phyloP scores from a whole-genome alignment of 2,797 vertebrate species.

The Tenualosa thibaudeaui region DNA sequence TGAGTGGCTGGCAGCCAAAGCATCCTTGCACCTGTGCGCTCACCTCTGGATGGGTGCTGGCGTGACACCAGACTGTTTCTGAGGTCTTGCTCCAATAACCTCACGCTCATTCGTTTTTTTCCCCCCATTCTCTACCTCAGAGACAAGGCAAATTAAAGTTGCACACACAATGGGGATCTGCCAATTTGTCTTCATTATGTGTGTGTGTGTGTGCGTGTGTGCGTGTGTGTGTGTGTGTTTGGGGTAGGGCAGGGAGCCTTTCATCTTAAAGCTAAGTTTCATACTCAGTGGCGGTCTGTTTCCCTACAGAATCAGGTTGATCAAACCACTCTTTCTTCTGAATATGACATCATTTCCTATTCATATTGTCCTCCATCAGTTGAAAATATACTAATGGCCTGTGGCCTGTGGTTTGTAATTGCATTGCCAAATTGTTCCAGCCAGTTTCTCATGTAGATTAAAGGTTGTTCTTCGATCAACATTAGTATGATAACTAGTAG shows the following conservation, averaged over 20 bases:
- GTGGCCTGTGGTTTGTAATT: conserved; percentile 12
- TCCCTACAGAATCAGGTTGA: background rate
- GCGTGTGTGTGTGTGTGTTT: conserved; percentile 22
- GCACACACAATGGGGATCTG: background rate
- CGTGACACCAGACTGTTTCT: background rate
- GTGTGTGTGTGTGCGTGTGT: conserved; percentile 24
- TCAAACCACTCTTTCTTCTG: conserved; percentile 9
- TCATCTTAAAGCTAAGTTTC: background rate
- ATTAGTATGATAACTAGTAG: background rate
- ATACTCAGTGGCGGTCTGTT: conserved; percentile 2
- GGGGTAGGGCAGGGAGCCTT: background rate
- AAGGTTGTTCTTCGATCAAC: background rate
- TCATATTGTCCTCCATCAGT: background rate
- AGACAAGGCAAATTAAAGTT: background rate
- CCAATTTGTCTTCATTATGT: background rate
- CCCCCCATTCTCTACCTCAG: background rate
- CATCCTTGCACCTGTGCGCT: background rate
- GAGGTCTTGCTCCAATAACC: background rate
- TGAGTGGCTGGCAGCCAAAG: background rate
- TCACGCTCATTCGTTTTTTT: background rate
- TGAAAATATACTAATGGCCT: background rate
- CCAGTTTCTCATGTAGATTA: conserved; percentile 5
- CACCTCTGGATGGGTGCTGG: background rate
- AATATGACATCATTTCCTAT: conserved; percentile 11
- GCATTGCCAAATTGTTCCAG: background rate